Evolutionary conservation across 2,888 invertebrate species (phyloP), one percentile per base, ranked within the genome.

Genomic region (Drosophila pseudotakahashii): DNA sequence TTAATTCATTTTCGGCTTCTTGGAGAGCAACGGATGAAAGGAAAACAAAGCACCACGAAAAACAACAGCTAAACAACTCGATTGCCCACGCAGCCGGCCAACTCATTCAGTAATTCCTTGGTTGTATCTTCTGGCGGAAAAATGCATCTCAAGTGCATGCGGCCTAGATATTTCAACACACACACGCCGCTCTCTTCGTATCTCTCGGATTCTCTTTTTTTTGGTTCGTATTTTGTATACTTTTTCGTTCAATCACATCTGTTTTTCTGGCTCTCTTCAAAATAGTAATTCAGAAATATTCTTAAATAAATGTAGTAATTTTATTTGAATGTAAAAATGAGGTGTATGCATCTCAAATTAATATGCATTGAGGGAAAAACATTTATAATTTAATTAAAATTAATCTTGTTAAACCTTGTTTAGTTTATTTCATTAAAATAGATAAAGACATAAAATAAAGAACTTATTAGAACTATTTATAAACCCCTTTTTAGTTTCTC

Each of bases 1-100:
- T 80, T 79, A 74, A 84, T 80, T 82, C 79, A 78, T 81, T 81
- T 80, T 60, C 32, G 54, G 59, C 52, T 59, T 50, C 62, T 51
- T 57, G 37, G 54, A 66, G 48, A 61, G 34, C 44, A 67, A 60
- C 13, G 44, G 19, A n/a, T 44, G 23, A 44, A 44, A n/a, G 23
- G 13, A 44, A 44, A 47, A 10, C 26, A 32, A 16, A 47, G 14
- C 14, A 2, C 2, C 30, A 11, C 1, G 10, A 3, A 11, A 11
- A 52, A 55, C 60, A 64, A 57, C 51, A 59, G 55, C 63, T 60
- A 61, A 61, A 53, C 51, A 63, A 61, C 61, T 62, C 51, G 76
- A 70, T 73, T 71, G 73, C 81, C 82, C 83, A 83, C 81, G 75
- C 79, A 66, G 39, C 32, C 44, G 36, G 39, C 42, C 30, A 66